Evolutionary conservation across 2,888 invertebrate species (phyloP).

Genomic region (Agriopis aurantiaria): DNA sequence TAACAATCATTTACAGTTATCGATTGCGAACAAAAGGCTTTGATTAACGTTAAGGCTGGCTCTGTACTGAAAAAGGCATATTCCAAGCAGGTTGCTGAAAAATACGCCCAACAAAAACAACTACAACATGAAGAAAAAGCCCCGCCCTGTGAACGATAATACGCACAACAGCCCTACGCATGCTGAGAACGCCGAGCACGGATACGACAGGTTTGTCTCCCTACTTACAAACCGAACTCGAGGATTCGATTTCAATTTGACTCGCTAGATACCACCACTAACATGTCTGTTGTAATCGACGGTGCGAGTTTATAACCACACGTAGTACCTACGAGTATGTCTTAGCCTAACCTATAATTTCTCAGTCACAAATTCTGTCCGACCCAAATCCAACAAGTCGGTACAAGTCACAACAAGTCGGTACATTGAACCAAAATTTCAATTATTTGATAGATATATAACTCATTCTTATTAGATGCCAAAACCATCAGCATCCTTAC

Average conservation of each 20-base stretch:
- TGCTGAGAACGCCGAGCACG: slow-evolving; percentile 73
- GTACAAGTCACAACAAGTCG: neutral
- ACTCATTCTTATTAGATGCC: neutral
- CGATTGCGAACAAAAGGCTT: neutral
- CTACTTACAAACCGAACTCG: neutral
- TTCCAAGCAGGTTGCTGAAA: slow-evolving; percentile 68
- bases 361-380: neutral
- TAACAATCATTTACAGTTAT: neutral
- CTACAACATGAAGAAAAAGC: slow-evolving; percentile 71
- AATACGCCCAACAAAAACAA: slow-evolving; percentile 74
- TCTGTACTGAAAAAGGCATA: slow-evolving; percentile 15
- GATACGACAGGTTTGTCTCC: slow-evolving; percentile 69
- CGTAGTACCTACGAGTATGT: too few species aligned
- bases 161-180: slow-evolving; percentile 64
- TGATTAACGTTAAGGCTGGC: slow-evolving; percentile 2
- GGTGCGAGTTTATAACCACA: neutral
- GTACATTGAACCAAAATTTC: neutral
- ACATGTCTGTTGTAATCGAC: neutral
- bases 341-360: neutral
- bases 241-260: neutral
- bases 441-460: too few species aligned
- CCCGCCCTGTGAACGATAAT: slow-evolving; percentile 62
- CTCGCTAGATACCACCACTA: neutral
- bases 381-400: neutral
- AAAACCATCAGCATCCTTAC: neutral